Evolutionary conservation across 2,113 vertebrate species (phyloP).

Genomic region (Aspiorhynchus laticeps): DNA sequence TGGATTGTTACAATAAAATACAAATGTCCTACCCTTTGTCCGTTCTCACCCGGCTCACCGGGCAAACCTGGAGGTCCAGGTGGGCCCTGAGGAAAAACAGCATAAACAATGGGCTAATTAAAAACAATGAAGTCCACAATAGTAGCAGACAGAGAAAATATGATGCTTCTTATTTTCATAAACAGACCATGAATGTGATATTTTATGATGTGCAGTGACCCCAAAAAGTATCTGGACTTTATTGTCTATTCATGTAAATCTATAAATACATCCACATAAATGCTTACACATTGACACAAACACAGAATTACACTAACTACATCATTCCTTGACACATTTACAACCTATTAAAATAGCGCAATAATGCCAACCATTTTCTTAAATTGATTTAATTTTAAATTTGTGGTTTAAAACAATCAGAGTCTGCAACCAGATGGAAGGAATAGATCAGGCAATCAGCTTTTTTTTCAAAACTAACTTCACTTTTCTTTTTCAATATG

Average conservation of each 20-base stretch:
- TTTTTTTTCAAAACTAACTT: background rate
- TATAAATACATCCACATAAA: background rate
- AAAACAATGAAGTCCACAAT: slow-evolving; percentile 12
- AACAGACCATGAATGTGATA: background rate
- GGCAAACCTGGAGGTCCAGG: slow-evolving; percentile 79
- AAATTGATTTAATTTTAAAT: background rate
- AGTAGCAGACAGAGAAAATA: background rate
- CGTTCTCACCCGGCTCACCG: slow-evolving; percentile 84
- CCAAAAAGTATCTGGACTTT: background rate
- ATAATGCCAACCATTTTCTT: background rate
- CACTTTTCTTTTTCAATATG: background rate
- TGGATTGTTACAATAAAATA: background rate
- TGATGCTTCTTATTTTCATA: background rate
- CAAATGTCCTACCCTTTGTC: slow-evolving; percentile 81
- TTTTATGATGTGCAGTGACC: background rate
- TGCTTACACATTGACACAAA: background rate
- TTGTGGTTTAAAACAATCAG: background rate
- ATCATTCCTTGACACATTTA: background rate
- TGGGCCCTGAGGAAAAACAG: slow-evolving; percentile 77
- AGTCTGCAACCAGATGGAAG: background rate
- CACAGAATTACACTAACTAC: background rate
- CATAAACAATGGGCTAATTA: background rate
- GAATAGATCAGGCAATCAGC: too few relatives aligned
- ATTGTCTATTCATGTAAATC: too few relatives aligned
- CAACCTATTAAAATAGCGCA: background rate